Evolutionary conservation across 1,140 invertebrate genomes (phyloP).

Genomic region (Heliconius melpomene): DNA sequence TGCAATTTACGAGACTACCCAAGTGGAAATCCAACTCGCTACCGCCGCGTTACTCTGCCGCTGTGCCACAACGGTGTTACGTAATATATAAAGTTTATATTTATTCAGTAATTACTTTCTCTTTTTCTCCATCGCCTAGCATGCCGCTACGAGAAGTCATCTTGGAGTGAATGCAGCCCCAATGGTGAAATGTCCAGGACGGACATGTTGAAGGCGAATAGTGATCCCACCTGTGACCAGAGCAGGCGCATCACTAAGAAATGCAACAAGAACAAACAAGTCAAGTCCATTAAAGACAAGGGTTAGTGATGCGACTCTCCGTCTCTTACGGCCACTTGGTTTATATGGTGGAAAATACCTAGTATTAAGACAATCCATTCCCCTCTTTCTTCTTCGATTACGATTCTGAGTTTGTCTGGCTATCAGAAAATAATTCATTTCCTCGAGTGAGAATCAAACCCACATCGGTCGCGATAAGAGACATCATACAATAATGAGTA

Average conservation of each 20-base stretch:
- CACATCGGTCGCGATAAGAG: no score
- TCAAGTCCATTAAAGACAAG: slow-evolving; percentile 83
- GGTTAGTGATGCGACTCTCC: slow-evolving; percentile 47
- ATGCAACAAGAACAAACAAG: slow-evolving; percentile 86
- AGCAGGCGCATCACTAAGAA: slow-evolving; percentile 87
- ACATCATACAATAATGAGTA: no score
- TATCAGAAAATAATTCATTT: no score
- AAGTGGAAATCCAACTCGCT: no score
- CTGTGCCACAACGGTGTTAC: no score
- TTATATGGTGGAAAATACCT: no score
- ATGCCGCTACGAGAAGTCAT: slow-evolving; percentile 89
- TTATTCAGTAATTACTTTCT: not conserved
- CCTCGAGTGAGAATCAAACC: no score
- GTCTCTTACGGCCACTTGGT: not conserved
- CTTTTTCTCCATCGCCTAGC: slow-evolving; percentile 71
- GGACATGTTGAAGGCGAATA: slow-evolving; percentile 88
- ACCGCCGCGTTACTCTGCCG: no score
- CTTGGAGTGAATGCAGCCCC: slow-evolving; percentile 86
- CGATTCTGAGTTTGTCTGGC: no score
- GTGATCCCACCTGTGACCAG: slow-evolving; percentile 87
- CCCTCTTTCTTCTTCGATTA: no score
- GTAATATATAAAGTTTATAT: no score
- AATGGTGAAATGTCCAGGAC: slow-evolving; percentile 86
- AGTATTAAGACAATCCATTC: not conserved
- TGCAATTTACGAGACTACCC: no score